A percentile compares a stretch with the other conserved stretches of the same genome.
Conservation (phyloP, 2,113 vertebrate genomes). For the Mastomys natalensis region DNA sequence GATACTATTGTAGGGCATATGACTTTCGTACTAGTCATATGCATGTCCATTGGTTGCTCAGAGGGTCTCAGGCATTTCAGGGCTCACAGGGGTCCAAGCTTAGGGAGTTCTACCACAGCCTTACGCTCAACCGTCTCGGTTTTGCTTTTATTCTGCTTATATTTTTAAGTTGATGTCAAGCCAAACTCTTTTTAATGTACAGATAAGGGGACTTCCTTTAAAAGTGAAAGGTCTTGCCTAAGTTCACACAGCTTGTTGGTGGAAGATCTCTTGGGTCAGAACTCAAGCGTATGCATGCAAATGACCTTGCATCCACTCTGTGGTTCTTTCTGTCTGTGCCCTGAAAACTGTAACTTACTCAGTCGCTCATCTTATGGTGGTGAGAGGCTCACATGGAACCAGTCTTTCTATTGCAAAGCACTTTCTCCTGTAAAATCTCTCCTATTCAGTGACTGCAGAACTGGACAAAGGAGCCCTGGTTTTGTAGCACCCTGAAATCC, state of each 20-base stretch:
- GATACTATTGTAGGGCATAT: not conserved
- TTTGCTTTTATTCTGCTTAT: not conserved
- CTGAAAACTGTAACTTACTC: not conserved
- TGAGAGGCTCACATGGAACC: not conserved
- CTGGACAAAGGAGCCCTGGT: not conserved
- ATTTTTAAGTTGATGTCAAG: constrained; percentile 29
- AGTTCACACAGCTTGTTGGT: not conserved
- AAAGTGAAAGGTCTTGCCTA: not conserved
- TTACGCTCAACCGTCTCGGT: not conserved
- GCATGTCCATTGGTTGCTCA: not conserved
- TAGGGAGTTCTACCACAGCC: too few species aligned
- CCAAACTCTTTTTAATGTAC: constrained; percentile 1
- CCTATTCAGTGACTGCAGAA: not conserved
- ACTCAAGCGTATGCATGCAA: constrained; percentile 7
- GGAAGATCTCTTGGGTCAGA: constrained; percentile 50
- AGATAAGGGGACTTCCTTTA: not conserved
- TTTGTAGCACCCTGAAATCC: constrained; percentile 31
- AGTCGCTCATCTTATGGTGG: not conserved
- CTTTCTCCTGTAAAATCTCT: not conserved
- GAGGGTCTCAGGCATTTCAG: not conserved
- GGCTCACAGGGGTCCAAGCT: not conserved
- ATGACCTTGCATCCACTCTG: not conserved
- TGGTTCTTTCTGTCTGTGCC: constrained; percentile 4
- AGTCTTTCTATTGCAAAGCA: not conserved
- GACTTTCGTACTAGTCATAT: not conserved